Evolutionary conservation across 2,888 invertebrate genomes (phyloP).

Genomic region (Priocnemis perturbator): DNA sequence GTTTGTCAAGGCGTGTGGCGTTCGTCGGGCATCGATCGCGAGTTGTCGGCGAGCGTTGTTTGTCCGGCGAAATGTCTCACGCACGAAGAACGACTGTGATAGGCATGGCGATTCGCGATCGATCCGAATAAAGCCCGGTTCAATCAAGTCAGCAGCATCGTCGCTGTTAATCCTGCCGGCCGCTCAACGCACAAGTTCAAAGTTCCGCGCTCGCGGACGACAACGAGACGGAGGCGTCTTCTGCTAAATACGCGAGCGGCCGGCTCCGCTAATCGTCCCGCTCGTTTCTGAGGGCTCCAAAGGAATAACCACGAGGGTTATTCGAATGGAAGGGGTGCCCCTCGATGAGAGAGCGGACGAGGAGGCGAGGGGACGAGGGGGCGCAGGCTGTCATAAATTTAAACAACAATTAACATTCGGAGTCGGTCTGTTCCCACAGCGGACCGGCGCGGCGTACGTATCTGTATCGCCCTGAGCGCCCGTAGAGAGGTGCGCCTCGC

Average conservation of each 20-base stretch:
- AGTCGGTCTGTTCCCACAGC: constrained; percentile 68
- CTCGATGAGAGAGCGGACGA: constrained; percentile 26
- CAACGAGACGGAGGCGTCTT: constrained; percentile 18
- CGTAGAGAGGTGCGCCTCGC: constrained; percentile 32
- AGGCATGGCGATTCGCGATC: too few relatives aligned
- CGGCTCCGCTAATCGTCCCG: constrained; percentile 63
- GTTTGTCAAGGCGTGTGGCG: too few relatives aligned
- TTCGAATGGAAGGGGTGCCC: constrained; percentile 49
- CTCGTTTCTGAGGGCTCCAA: constrained; percentile 57
- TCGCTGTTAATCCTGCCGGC: too few relatives aligned
- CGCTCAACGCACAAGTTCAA: constrained; percentile 25
- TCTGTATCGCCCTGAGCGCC: constrained; percentile 60
- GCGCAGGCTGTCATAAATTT: constrained; percentile 70
- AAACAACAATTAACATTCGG: constrained; percentile 73
- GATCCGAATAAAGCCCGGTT: constrained; percentile 30
- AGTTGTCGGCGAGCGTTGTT: not conserved
- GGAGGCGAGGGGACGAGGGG: constrained; percentile 27
- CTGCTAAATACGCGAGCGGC: constrained; percentile 10
- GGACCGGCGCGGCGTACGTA: constrained; percentile 35
- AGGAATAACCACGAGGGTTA: constrained; percentile 63
- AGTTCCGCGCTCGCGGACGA: constrained; percentile 28
- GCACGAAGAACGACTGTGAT: constrained; percentile 3
- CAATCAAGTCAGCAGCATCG: constrained; percentile 31
- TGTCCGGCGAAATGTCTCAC: not conserved
- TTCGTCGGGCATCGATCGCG: too few relatives aligned